Conservation (phyloP, 2,888 invertebrate genomes). For the Phortica okadai region DNA sequence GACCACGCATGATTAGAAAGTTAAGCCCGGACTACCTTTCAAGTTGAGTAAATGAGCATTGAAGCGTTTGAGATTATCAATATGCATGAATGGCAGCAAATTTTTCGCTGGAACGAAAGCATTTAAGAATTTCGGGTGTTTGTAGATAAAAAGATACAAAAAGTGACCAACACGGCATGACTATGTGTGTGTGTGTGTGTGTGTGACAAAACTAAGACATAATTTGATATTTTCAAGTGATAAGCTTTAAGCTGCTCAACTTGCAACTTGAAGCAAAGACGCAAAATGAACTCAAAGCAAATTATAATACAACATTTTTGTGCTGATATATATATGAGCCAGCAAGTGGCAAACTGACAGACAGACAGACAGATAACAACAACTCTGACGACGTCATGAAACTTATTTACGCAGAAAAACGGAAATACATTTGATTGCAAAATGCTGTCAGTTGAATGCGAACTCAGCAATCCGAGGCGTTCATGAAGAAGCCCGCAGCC, state of each 20-base stretch:
- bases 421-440: slow-evolving; percentile 52
- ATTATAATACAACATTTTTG: slow-evolving; percentile 16
- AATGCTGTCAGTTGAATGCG: slow-evolving; percentile 35
- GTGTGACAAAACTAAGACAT: neutral
- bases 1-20: slow-evolving; percentile 59
- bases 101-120: neutral
- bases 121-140: neutral
- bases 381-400: neutral
- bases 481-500: slow-evolving; percentile 30
- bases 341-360: neutral
- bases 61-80: slow-evolving; percentile 72
- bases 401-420: slow-evolving; percentile 30
- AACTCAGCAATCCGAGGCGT: slow-evolving; percentile 2
- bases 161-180: neutral
- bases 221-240: slow-evolving; percentile 9
- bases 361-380: neutral
- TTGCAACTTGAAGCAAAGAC: neutral
- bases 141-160: neutral
- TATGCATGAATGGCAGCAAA: slow-evolving; percentile 53
- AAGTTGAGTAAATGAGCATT: slow-evolving; percentile 70
- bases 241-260: neutral
- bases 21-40: slow-evolving; percentile 53
- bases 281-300: neutral
- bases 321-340: slow-evolving; percentile 1
- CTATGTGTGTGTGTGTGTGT: neutral